Conservation (phyloP, 2,113 vertebrate species). For the Rhabdomys dilectus region DNA sequence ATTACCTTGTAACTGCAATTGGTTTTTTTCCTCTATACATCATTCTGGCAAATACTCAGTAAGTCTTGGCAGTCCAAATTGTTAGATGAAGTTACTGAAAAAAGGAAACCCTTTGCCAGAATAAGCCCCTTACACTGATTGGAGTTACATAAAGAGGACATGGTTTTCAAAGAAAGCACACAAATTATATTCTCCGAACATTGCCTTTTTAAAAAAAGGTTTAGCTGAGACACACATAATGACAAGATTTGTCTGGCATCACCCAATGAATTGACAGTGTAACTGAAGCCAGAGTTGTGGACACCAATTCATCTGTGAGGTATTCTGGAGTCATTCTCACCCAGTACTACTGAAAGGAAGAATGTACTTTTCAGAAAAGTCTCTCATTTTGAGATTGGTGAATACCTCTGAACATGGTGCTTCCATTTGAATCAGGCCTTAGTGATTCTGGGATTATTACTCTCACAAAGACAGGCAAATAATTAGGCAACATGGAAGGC, state of each 20-base stretch:
- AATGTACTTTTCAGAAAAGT: neutral
- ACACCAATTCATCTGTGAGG: neutral
- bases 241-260: neutral
- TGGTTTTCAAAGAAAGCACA: neutral
- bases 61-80: neutral
- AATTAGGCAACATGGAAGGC: neutral
- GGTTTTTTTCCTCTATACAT: neutral
- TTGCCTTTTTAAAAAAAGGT: neutral
- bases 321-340: neutral
- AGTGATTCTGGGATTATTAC: neutral
- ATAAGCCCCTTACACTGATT: neutral
- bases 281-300: neutral
- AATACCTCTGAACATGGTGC: neutral
- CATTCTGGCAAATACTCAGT: neutral
- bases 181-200: neutral
- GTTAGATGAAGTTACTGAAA: neutral
- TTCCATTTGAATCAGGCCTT: neutral
- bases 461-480: neutral
- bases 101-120: neutral
- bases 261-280: neutral
- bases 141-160: neutral
- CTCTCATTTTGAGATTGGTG: neutral
- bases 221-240: neutral
- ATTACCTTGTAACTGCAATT: neutral
- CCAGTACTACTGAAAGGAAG: neutral